phyloP scores from a whole-genome alignment of 2,888 invertebrate genomes.

The Eristalis tenax region DNA sequence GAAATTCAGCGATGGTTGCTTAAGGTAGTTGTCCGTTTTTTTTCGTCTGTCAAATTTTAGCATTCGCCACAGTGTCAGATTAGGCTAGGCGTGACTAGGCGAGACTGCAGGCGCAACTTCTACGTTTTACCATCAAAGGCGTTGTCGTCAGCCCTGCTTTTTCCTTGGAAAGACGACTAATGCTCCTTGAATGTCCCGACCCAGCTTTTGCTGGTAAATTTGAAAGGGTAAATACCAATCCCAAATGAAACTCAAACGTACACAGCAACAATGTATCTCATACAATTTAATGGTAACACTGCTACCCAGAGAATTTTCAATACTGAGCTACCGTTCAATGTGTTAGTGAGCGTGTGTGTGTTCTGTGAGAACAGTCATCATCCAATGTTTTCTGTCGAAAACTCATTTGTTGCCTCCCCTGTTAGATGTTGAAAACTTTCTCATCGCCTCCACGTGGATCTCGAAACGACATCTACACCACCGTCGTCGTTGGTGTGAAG shows the following conservation, averaged over 20 bases:
- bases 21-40: too few relatives aligned
- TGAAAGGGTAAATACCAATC: not conserved
- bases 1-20: too few relatives aligned
- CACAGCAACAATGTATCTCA: constrained; percentile 2
- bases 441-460: constrained; percentile 63
- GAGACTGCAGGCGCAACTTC: too few relatives aligned
- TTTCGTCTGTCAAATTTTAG: too few relatives aligned
- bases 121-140: too few relatives aligned
- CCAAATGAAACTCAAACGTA: not conserved
- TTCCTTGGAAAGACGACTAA: too few relatives aligned
- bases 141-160: too few relatives aligned
- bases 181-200: not conserved
- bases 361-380: constrained; percentile 18
- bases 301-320: not conserved
- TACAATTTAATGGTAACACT: not conserved
- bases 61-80: too few relatives aligned
- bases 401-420: constrained; percentile 28
- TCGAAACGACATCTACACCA: constrained; percentile 40
- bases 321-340: not conserved
- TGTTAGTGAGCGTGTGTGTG: constrained; percentile 4
- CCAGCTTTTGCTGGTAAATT: too few relatives aligned
- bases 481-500: constrained; percentile 32
- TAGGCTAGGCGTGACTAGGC: too few relatives aligned
- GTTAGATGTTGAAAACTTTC: constrained; percentile 52
- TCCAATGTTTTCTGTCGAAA: constrained; percentile 45